phyloP scores from a whole-genome alignment of 1,140 invertebrate genomes.

The Diabrotica undecimpunctata region DNA sequence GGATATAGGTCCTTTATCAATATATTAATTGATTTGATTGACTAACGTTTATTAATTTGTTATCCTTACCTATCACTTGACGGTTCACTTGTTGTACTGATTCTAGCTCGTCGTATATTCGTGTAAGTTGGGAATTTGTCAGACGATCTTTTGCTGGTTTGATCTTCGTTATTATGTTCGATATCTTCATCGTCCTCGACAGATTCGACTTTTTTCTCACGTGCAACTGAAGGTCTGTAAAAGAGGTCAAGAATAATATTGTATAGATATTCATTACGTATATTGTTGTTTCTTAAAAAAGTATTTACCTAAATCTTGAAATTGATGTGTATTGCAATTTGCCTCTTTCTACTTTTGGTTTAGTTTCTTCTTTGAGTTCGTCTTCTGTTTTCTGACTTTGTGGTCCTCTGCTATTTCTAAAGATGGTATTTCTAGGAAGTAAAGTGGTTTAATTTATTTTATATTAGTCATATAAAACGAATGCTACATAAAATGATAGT shows the following conservation, averaged over 20 bases:
- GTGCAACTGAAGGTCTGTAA: constrained; percentile 1
- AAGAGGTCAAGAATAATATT: neutral
- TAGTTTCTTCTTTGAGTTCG: constrained; percentile 27
- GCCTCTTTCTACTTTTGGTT: constrained; percentile 47
- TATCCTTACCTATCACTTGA: constrained; percentile 18
- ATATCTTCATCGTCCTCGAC: constrained; percentile 32
- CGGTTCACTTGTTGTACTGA: constrained; percentile 48
- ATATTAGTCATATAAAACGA: no score
- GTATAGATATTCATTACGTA: constrained; percentile 7
- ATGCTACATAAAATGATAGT: no score
- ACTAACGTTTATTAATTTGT: neutral
- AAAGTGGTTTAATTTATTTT: no score
- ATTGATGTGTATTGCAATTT: constrained; percentile 61
- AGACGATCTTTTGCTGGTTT: constrained; percentile 5
- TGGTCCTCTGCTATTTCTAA: constrained; percentile 61
- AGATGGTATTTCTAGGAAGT: constrained; percentile 42
- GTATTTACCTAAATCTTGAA: constrained; percentile 47
- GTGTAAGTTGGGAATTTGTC: constrained; percentile 53
- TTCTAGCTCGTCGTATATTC: constrained; percentile 60
- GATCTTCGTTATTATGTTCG: constrained; percentile 17
- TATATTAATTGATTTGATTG: neutral
- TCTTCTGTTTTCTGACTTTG: constrained; percentile 58
- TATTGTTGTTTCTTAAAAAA: constrained; percentile 5
- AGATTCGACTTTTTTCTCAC: constrained; percentile 36
- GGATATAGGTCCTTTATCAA: no score